These are phyloP conservation scores for Bergia sp. DNA, from an alignment of 92 coral and sea anemone species.

Conservation along the genomic window DNA sequence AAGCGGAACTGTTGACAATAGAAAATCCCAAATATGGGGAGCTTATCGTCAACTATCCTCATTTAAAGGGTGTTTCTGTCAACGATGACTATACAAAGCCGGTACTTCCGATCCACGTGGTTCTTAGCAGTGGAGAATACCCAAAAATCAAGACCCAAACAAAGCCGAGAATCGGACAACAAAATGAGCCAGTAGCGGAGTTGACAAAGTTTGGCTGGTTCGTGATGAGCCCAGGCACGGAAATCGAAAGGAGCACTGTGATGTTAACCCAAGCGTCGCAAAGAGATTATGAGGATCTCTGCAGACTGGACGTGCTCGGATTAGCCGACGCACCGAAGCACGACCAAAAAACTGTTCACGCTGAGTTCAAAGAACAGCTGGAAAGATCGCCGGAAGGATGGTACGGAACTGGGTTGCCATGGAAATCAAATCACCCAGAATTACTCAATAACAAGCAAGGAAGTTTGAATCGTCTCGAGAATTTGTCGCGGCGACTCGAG, in stretches of 20 bases:
- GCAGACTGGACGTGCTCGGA: conserved; percentile 60
- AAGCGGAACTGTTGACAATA: conserved; percentile 62
- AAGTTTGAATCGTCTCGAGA: conserved; percentile 50
- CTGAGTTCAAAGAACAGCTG: conserved; percentile 56
- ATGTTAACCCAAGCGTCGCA: conserved; percentile 57
- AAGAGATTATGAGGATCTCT: conserved; percentile 49
- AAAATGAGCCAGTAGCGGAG: conserved; percentile 49
- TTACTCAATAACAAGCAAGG: conserved; percentile 60
- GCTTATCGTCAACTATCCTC: conserved; percentile 51
- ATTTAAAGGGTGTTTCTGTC: conserved; percentile 53
- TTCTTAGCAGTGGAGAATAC: conserved; percentile 59
- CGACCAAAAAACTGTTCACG: conserved; percentile 51
- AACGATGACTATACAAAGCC: conserved; percentile 59
- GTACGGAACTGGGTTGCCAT: conserved; percentile 67
- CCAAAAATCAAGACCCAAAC: conserved; percentile 53
- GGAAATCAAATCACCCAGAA: conserved; percentile 60
- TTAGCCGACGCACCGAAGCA: conserved; percentile 55
- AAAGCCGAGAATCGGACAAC: conserved; percentile 49
- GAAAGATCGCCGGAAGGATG: conserved; percentile 59
- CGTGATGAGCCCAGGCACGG: conserved; percentile 49
- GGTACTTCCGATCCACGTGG: conserved; percentile 39
- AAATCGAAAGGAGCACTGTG: conserved; percentile 34
- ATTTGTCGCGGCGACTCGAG: conserved; percentile 47
- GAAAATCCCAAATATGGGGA: conserved; percentile 64
- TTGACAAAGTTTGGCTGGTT: conserved; percentile 63